Base-by-base conservation (phyloP, 2,888 invertebrate species). In the Idaea straminata region DNA sequence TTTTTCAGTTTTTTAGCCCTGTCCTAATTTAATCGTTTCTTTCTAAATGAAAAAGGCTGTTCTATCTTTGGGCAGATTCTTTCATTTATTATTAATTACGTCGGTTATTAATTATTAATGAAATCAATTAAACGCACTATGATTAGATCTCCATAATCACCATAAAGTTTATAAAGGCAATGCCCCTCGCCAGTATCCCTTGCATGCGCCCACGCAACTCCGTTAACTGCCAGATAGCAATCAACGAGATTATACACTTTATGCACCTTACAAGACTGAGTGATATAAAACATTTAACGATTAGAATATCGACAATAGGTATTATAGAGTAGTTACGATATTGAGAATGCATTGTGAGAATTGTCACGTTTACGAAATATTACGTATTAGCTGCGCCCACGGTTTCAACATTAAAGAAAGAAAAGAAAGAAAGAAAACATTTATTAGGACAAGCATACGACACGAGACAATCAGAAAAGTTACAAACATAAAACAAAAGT, bases 241-340 rank as follows among this genome's bases (percentile, higher is more conserved):
- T 87, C 85, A 80, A 67, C 72, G 71, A 83, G 83, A 85, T 83
- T 83, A 77, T 81, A 78, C 80, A 16, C 34, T 34, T 15, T 15
- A 15, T 36, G 4, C 36, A 1, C 76, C 78, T 70, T 68, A 69
- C 72, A 72, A 71, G 75, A 75, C 70, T 77, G 68, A 68, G 66
- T 70, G 66, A 70, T 71, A 69, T 65, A 71, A 15, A 59, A 59
- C 58, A 59, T 59, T 59, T 59, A 15, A 59, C 15, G 15, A 15
- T 15, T 59, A 59, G n/a, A 59, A 10, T 47, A 47, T 47, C 7
- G 47, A 47, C 47, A 47, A 47, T 47, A 47, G 47, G 47, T 7
- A 47, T 13, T 13, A 13, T 47, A 7, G 4, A 13, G 10, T 47
- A 10, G 13, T 7, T 13, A 47, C 25, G 25, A 25, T 25, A 3